phyloP scores from a whole-genome alignment of 1,140 invertebrate species.

The Sitobion miscanthi region DNA sequence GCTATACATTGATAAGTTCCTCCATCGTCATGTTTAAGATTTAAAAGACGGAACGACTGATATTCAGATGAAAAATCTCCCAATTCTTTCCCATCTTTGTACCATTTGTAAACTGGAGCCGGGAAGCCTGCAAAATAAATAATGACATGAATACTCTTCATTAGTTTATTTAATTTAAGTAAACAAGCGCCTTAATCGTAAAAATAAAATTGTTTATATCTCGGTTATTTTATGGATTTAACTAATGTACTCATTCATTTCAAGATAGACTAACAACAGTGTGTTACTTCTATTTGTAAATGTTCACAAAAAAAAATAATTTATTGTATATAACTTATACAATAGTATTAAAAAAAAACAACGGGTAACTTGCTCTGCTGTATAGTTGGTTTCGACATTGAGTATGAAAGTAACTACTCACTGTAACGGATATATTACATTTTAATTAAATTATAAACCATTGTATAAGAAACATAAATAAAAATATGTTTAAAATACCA shows the following conservation, averaged over 20 bases:
- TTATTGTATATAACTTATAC: not conserved
- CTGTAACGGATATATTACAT: no score
- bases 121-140: conserved; percentile 74
- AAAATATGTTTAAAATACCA: no score
- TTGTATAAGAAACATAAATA: no score
- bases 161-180: not conserved
- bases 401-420: no score
- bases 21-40: conserved; percentile 77
- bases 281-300: not conserved
- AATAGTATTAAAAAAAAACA: not conserved
- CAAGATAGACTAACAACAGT: not conserved
- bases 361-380: not conserved
- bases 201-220: not conserved
- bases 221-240: not conserved
- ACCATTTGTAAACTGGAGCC: conserved; percentile 86
- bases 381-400: no score
- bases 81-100: conserved; percentile 80
- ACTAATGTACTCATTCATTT: not conserved
- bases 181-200: not conserved
- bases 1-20: conserved; percentile 91
- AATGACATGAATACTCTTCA: not conserved
- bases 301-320: not conserved
- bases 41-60: conserved; percentile 81
- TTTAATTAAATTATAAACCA: no score
- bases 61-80: conserved; percentile 74